A percentile compares a stretch with the other conserved stretches of the same genome.
Conservation (phyloP, 2,797 vertebrate genomes). For the Eidolon dupreanum region DNA sequence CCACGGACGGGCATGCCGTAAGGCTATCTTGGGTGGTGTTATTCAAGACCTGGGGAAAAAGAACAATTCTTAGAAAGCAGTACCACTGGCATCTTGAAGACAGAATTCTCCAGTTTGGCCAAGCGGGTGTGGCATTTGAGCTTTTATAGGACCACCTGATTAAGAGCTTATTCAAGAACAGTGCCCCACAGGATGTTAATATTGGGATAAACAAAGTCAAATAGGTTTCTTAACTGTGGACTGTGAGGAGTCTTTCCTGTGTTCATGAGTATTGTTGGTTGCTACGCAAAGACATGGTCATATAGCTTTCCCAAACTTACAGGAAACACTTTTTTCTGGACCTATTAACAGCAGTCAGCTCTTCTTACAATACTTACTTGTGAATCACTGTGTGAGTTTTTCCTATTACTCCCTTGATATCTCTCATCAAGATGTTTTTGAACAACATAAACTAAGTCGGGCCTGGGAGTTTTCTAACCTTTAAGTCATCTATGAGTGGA, state of each 20-base stretch:
- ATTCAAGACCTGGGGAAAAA: background rate
- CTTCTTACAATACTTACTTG: background rate
- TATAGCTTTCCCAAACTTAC: background rate
- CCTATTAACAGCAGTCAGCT: background rate
- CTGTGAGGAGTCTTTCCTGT: background rate
- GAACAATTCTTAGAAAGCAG: constrained; percentile 22
- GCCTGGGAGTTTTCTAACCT: background rate
- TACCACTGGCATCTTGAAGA: background rate
- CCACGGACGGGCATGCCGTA: background rate
- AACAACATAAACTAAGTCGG: background rate
- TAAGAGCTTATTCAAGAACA: constrained; percentile 20
- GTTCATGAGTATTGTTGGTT: background rate
- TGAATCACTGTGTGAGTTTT: background rate
- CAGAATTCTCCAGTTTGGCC: background rate
- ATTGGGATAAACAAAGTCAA: background rate
- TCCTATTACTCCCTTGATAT: background rate
- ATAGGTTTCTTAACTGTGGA: background rate
- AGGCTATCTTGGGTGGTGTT: background rate
- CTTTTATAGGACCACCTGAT: background rate
- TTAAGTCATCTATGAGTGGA: background rate
- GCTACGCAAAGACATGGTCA: background rate
- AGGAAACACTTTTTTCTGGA: background rate
- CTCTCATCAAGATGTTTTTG: background rate
- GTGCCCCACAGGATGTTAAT: background rate
- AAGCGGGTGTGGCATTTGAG: background rate